Conservation (phyloP, 2,888 invertebrate genomes). For the Schizaphis graminum region DNA sequence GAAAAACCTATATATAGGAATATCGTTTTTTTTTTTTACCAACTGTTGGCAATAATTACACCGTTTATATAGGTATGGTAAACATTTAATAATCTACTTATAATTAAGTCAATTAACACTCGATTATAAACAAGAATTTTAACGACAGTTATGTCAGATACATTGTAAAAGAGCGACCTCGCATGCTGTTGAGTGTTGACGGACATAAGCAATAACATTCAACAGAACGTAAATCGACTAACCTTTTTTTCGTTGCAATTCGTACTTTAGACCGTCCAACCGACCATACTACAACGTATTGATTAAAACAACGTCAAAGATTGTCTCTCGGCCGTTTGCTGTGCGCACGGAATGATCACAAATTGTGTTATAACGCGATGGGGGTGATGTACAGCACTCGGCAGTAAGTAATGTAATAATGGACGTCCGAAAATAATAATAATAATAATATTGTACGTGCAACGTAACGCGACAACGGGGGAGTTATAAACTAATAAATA, state of each 20-base stretch:
- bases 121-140: neutral
- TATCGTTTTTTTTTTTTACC: neutral
- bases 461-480: neutral
- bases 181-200: neutral
- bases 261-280: neutral
- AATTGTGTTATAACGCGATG: neutral
- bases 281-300: neutral
- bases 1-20: neutral
- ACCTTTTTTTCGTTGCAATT: neutral
- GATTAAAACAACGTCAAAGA: neutral
- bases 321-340: neutral
- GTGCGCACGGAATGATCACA: neutral
- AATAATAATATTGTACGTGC: neutral
- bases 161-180: neutral
- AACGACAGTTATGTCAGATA: neutral
- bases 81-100: too few species aligned
- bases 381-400: neutral
- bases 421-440: neutral
- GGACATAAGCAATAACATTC: neutral
- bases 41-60: neutral
- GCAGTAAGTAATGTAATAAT: neutral
- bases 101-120: too few species aligned
- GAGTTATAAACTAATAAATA: slow-evolving; percentile 1
- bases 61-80: neutral
- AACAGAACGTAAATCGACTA: neutral